These are phyloP conservation scores for Eupsittula cactorum DNA, from an alignment of 2,113 vertebrate species.

Conservation along the genomic window DNA sequence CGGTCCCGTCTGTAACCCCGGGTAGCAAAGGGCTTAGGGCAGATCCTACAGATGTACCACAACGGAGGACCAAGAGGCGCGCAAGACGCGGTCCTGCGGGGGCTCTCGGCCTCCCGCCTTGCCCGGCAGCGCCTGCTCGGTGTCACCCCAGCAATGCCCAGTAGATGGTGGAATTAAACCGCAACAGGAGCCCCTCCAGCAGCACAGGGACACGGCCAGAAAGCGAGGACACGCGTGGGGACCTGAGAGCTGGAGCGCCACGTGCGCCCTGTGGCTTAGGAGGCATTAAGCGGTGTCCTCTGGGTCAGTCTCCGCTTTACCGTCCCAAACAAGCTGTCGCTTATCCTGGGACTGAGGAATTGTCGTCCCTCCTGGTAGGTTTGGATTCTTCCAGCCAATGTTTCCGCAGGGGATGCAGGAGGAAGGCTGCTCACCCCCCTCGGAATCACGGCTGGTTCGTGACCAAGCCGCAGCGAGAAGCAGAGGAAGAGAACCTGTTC, in stretches of 20 bases:
- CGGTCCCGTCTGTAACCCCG: neutral
- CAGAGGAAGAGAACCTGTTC: neutral
- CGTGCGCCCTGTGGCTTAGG: rapidly evolving
- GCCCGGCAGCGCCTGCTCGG: rapidly evolving
- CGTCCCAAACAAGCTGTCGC: neutral
- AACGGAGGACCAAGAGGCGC: neutral
- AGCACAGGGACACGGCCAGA: neutral
- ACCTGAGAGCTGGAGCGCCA: neutral
- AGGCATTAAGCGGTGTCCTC: neutral
- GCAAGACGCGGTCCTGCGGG: neutral
- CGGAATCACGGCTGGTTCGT: conserved; percentile 82
- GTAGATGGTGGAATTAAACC: conserved; percentile 30
- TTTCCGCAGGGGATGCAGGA: conserved; percentile 74
- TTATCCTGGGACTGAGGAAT: neutral
- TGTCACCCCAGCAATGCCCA: neutral
- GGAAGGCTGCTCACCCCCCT: conserved; percentile 86
- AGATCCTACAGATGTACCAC: neutral
- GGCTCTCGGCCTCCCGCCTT: neutral
- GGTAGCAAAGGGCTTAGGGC: neutral
- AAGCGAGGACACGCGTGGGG: neutral
- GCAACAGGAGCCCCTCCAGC: neutral
- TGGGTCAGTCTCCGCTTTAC: rapidly evolving
- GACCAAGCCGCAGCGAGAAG: neutral
- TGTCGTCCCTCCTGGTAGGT: neutral
- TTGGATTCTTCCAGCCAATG: neutral